A percentile compares a stretch with the other conserved stretches of the same genome.
Conservation (phyloP, 1,140 invertebrate genomes). For the Eubasilissa regina region DNA sequence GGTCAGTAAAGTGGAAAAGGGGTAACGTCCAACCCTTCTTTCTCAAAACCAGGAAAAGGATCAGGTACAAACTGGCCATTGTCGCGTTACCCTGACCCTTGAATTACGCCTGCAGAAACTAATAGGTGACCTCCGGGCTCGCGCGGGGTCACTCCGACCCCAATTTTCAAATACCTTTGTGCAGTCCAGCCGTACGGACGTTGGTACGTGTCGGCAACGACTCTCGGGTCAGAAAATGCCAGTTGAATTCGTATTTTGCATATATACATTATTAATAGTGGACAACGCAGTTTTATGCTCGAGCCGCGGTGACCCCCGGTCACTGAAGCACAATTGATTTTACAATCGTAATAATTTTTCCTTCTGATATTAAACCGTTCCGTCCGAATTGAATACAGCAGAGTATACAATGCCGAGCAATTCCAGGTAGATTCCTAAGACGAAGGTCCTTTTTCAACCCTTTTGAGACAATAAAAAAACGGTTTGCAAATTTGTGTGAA, state of each 20-base stretch:
- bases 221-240: conserved; percentile 40
- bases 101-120: conserved; percentile 14
- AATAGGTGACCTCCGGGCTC: conserved; percentile 41
- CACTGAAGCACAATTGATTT: conserved; percentile 31
- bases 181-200: conserved; percentile 6
- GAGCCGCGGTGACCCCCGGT: conserved; percentile 25
- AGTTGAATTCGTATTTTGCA: conserved; percentile 43
- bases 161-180: conserved; percentile 8
- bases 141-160: conserved; percentile 42
- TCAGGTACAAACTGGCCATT: conserved; percentile 33
- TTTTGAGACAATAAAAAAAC: conserved; percentile 48
- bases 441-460: conserved; percentile 37
- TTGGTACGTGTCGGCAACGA: conserved; percentile 38
- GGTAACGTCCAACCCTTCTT: conserved; percentile 10
- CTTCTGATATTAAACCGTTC: conserved; percentile 2
- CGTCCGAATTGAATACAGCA: not conserved
- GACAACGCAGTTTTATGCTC: conserved; percentile 25
- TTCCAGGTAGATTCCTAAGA: conserved; percentile 47
- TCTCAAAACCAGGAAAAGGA: conserved; percentile 6
- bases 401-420: conserved; percentile 8
- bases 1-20: conserved; percentile 51
- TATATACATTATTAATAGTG: conserved; percentile 43
- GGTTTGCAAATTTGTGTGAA: conserved; percentile 42
- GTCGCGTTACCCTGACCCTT: conserved; percentile 21
- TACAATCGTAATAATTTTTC: conserved; percentile 28